A percentile compares a stretch with the other conserved stretches of the same genome.
These are phyloP conservation scores for Perizoma affinitatum DNA, from an alignment of 2,888 invertebrate species.

Conservation along the genomic window DNA sequence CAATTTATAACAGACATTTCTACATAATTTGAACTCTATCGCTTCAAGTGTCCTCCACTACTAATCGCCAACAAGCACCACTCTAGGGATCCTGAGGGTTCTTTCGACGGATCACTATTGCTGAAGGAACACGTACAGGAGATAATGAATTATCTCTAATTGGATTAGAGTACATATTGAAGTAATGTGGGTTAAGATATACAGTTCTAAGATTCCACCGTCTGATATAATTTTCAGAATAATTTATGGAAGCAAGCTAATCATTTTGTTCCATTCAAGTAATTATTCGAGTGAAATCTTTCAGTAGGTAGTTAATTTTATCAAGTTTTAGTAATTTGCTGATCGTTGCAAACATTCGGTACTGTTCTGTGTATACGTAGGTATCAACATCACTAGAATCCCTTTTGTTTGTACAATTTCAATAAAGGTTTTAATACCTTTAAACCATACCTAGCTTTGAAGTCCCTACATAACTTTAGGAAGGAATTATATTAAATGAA, in stretches of 20 bases:
- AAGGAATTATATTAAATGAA: constrained; percentile 21
- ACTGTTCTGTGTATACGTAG: no score
- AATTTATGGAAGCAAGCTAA: constrained; percentile 1
- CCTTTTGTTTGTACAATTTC: constrained; percentile 1
- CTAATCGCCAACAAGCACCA: constrained; percentile 74
- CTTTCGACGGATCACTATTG: constrained; percentile 74
- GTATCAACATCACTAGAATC: no score
- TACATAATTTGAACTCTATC: constrained; percentile 11
- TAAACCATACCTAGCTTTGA: constrained; percentile 17
- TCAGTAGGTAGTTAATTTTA: no score
- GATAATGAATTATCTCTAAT: constrained; percentile 77
- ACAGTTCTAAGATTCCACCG: constrained; percentile 29
- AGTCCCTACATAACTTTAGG: constrained; percentile 22
- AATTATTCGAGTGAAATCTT: neutral
- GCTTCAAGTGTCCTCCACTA: constrained; percentile 63
- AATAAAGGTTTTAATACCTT: constrained; percentile 11
- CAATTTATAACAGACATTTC: constrained; percentile 13
- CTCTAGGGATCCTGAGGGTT: constrained; percentile 70
- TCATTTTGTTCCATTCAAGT: constrained; percentile 13
- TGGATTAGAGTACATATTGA: constrained; percentile 61
- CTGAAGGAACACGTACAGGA: constrained; percentile 62
- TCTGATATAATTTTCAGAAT: constrained; percentile 14
- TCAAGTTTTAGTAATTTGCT: no score
- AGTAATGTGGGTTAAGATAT: constrained; percentile 30
- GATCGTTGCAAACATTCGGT: no score